These are phyloP conservation scores for Oncorhynchus keta DNA, from an alignment of 2,113 vertebrate species.

Conservation along the genomic window DNA sequence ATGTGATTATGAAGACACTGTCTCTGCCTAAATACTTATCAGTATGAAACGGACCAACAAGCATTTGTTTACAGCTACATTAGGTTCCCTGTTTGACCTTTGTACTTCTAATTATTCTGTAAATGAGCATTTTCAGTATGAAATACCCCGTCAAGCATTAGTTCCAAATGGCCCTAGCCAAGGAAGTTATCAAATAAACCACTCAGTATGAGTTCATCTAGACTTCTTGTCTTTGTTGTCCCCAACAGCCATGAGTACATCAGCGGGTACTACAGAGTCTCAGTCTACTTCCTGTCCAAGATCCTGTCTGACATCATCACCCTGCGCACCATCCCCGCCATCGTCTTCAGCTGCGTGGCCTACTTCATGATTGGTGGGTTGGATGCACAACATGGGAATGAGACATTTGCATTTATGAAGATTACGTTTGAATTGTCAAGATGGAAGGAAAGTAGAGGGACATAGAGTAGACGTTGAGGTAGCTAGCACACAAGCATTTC, in stretches of 20 bases:
- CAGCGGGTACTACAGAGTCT: conserved; percentile 93
- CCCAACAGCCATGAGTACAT: conserved; percentile 91
- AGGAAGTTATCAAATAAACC: no score
- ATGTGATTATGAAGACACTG: no score
- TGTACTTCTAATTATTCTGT: no score
- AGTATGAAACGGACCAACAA: neutral
- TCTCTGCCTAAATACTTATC: neutral
- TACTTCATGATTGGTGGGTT: conserved; percentile 91
- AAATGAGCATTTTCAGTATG: no score
- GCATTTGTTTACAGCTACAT: no score
- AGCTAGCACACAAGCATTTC: no score
- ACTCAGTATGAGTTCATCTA: no score
- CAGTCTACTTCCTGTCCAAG: conserved; percentile 89
- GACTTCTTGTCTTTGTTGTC: neutral
- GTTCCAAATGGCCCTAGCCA: no score
- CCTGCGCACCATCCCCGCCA: conserved; percentile 79
- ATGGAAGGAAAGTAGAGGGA: no score
- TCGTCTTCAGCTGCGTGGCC: conserved; percentile 81
- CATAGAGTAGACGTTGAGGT: no score
- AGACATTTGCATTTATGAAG: no score
- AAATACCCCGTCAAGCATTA: no score
- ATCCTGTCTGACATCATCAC: conserved; percentile 82
- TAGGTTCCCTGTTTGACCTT: neutral
- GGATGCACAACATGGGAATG: neutral
- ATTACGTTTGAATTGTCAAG: neutral